Evolutionary conservation across 2,797 vertebrate species (phyloP).

Genomic region (Ispidina lecontei): DNA sequence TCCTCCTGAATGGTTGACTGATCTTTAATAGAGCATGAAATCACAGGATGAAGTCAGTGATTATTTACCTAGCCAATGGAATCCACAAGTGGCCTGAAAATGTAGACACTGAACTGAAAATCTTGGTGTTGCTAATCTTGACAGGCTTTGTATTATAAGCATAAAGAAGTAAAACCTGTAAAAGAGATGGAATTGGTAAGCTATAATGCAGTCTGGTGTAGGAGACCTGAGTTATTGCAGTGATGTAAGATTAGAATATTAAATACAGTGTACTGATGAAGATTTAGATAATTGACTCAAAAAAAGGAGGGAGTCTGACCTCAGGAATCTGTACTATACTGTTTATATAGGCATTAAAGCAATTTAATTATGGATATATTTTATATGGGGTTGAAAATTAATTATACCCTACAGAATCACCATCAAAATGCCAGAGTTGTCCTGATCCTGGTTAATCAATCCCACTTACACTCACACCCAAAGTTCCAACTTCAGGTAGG

Average conservation of each 20-base stretch:
- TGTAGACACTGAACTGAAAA: neutral
- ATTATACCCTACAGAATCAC: neutral
- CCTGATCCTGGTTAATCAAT: neutral
- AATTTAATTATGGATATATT: neutral
- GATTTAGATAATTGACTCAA: neutral
- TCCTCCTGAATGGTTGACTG: neutral
- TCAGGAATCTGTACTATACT: neutral
- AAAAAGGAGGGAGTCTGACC: neutral
- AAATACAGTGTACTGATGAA: neutral
- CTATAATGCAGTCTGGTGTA: neutral
- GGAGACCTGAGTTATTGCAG: neutral
- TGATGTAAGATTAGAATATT: neutral
- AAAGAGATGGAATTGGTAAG: neutral
- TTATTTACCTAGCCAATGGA: constrained; percentile 74
- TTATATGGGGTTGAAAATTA: neutral
- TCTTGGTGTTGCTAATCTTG: constrained; percentile 41
- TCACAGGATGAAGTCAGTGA: constrained; percentile 19
- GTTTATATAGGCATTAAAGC: neutral
- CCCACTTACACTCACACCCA: neutral
- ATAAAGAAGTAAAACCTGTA: constrained; percentile 79
- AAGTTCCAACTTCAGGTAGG: neutral
- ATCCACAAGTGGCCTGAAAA: constrained; percentile 73
- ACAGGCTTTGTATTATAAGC: constrained; percentile 74
- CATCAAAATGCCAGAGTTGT: neutral
- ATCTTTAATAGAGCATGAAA: constrained; percentile 51